These are phyloP conservation scores for Stomatorhinus ivindoensis DNA, from an alignment of 2,113 vertebrate species.

Conservation along the genomic window DNA sequence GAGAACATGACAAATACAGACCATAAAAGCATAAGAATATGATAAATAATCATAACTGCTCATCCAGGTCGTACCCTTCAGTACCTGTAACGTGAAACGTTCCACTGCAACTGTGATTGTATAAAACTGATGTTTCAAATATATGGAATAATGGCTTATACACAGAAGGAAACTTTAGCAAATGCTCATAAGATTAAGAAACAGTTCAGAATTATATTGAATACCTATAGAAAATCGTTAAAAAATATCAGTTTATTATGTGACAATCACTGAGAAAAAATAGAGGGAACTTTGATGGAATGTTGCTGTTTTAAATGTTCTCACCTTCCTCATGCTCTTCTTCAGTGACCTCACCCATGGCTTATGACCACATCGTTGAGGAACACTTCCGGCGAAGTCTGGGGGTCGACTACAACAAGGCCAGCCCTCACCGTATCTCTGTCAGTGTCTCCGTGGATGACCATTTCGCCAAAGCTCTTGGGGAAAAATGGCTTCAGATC, in stretches of 20 bases:
- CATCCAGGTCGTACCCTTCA: not conserved
- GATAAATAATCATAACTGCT: not conserved
- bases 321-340: slow-evolving; percentile 13
- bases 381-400: slow-evolving; percentile 70
- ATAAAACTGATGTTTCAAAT: not conserved
- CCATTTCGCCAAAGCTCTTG: slow-evolving; percentile 70
- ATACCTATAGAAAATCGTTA: not conserved
- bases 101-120: not conserved
- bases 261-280: not conserved
- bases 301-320: not conserved
- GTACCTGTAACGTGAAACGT: not conserved
- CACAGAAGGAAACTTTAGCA: not conserved
- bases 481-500: slow-evolving; percentile 66
- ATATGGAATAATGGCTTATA: not conserved
- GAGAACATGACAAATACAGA: not conserved
- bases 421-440: slow-evolving; percentile 49
- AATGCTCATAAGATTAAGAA: not conserved
- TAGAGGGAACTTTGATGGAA: not conserved
- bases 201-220: not conserved
- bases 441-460: slow-evolving; percentile 68
- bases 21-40: not conserved
- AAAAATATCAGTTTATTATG: not conserved
- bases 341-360: slow-evolving; percentile 45
- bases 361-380: slow-evolving; percentile 60
- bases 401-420: slow-evolving; percentile 54